A percentile compares a stretch with the other conserved stretches of the same genome.
Evolutionary conservation across 2,797 vertebrate genomes (phyloP).

Genomic region (Hoplostethus atlanticus): DNA sequence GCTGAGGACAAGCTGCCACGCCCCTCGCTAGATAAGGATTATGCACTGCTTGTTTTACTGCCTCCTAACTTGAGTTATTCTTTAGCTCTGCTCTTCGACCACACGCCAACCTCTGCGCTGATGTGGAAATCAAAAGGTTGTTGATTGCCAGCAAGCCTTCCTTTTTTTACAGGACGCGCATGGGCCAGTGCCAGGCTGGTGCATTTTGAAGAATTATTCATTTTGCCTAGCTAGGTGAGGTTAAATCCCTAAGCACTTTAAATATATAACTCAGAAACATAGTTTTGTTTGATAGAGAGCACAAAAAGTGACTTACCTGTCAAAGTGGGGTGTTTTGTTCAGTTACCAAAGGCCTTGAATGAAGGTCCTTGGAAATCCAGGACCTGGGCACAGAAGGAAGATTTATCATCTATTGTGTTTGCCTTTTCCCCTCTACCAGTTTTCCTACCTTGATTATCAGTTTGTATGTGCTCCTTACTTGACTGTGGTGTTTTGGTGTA

Average conservation of each 20-base stretch:
- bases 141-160: neutral
- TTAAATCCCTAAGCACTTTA: neutral
- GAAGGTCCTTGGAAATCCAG: neutral
- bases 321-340: neutral
- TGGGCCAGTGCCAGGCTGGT: conserved; percentile 7
- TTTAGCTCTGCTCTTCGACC: conserved; percentile 17
- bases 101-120: neutral
- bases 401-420: neutral
- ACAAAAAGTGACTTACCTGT: conserved; percentile 48
- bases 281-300: neutral
- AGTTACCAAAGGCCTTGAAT: neutral
- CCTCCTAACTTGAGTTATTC: conserved; percentile 24
- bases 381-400: too few relatives aligned
- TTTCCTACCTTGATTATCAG: conserved; percentile 13
- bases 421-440: conserved; percentile 1
- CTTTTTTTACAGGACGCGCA: neutral
- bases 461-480: neutral
- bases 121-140: neutral
- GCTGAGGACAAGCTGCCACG: conserved; percentile 6
- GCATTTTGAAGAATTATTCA: conserved; percentile 34
- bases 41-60: neutral
- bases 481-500: conserved; percentile 72
- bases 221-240: neutral
- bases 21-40: neutral
- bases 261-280: conserved; percentile 2